Base-by-base conservation (phyloP, 2,113 vertebrate species). In the Etheostoma cragini region DNA sequence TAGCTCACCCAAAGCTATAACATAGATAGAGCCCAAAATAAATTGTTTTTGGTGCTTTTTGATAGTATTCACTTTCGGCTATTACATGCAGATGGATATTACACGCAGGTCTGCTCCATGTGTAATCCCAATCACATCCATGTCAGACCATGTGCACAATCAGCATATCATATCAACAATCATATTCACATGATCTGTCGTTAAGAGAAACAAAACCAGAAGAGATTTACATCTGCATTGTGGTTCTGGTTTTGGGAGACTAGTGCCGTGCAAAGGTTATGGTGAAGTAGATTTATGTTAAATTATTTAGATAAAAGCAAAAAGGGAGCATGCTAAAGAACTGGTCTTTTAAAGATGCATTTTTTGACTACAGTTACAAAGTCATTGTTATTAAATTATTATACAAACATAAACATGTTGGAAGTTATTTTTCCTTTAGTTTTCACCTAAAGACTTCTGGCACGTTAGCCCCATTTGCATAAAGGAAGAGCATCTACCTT, bases 401-500 rank as follows among this genome's bases (percentile, higher is more conserved):
- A 70, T 47, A 58, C 45, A 57, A 83, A 65, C 47, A 80, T 84
- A 52, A 83, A 82, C 60, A 72, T 38, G 47, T 24, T 35, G 19
- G 42, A 60, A 38, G 47, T 47, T 53, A 19, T 78, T 64, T 85
- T 52, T 57, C 49, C 24, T 33, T 46, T 38, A 47, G 17, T 69
- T 70, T 64, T 63, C 3, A 24, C 65, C 67, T 42, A 56, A 19
- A 80, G 45, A 70, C 73, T 58, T 79, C 79, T 56, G 64, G 71
- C 70, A 49, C 76, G 85, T 57, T 1, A 16, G 76, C 50, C 69
- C 35, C 35, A 73, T 58, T 54, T 78, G 71, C 26, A 35, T 38
- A 52, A 19, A 47, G 53, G 15, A 54, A 3, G 24, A 70, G 33
- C 46, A n/a, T 57, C 60, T 19, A 42, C 6, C 45, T 50, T 49